Conservation (phyloP, 1,140 invertebrate species). For the Onthophagus taurus region DNA sequence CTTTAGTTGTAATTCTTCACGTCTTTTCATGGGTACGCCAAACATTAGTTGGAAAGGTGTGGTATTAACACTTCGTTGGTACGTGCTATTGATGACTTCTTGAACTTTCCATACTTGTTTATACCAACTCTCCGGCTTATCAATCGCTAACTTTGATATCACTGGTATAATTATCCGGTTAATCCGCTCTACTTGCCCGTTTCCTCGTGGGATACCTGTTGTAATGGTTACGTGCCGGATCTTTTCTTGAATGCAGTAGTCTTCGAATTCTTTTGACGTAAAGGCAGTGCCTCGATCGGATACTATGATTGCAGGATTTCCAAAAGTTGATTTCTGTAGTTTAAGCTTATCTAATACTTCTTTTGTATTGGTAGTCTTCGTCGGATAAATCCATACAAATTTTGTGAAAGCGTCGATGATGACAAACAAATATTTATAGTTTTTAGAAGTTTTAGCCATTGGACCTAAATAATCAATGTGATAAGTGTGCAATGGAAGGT, state of each 20-base stretch:
- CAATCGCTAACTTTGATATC: not conserved
- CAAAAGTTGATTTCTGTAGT: too few species aligned
- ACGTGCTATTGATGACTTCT: too few species aligned
- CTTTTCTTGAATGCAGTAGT: not conserved
- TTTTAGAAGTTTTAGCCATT: slow-evolving; percentile 23
- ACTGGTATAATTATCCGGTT: not conserved
- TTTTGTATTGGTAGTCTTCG: slow-evolving; percentile 10
- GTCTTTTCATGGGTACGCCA: too few species aligned
- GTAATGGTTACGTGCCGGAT: slow-evolving; percentile 5
- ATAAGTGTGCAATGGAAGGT: slow-evolving; percentile 28
- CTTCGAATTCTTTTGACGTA: slow-evolving; percentile 17
- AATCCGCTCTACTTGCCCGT: slow-evolving; percentile 5
- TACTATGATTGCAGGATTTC: slow-evolving; percentile 15
- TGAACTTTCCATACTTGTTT: too few species aligned
- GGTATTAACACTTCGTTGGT: too few species aligned
- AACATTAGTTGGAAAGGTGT: too few species aligned
- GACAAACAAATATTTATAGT: slow-evolving; percentile 25
- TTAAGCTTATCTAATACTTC: too few species aligned
- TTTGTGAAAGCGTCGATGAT: slow-evolving; percentile 27
- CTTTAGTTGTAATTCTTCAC: too few species aligned
- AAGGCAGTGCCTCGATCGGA: slow-evolving; percentile 19
- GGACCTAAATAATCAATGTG: slow-evolving; percentile 29
- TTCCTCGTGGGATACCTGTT: not conserved
- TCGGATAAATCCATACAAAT: slow-evolving; percentile 18
- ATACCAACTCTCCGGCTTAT: not conserved